Evolutionary conservation across 2,113 vertebrate species (phyloP).

Genomic region (Bubo blakistoni): DNA sequence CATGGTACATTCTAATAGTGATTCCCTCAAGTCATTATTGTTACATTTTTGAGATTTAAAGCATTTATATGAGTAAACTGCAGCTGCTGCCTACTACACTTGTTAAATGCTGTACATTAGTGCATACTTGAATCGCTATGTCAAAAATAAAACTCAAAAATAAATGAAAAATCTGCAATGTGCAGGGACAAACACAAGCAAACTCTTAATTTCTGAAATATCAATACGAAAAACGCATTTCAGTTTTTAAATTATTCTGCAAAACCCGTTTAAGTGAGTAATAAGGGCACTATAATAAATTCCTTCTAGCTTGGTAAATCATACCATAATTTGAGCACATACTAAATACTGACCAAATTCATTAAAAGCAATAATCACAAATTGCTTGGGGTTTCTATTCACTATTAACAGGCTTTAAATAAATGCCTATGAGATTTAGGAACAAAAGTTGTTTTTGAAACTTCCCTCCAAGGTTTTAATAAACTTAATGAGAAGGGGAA

Average conservation of each 20-base stretch:
- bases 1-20: not conserved
- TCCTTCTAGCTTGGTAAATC: not conserved
- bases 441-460: constrained; percentile 53
- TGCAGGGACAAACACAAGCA: not conserved
- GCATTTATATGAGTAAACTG: not conserved
- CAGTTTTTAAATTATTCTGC: not conserved
- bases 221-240: not conserved
- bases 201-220: not conserved
- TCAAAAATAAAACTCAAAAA: not conserved
- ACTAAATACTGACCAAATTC: constrained; percentile 47
- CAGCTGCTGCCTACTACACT: not conserved
- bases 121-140: not conserved
- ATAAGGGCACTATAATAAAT: not conserved
- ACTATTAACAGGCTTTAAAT: constrained; percentile 58
- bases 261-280: not conserved
- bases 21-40: not conserved
- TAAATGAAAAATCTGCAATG: not conserved
- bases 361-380: constrained; percentile 56
- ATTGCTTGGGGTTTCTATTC: constrained; percentile 59
- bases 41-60: not conserved
- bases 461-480: constrained; percentile 47
- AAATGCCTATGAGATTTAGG: constrained; percentile 53
- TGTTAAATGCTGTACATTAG: not conserved
- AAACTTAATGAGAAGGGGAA: constrained; percentile 62
- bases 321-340: constrained; percentile 20